A percentile compares a stretch with the other conserved stretches of the same genome.
Evolutionary conservation across 2,113 vertebrate genomes (phyloP).

Genomic region (Corynorhinus townsendii): DNA sequence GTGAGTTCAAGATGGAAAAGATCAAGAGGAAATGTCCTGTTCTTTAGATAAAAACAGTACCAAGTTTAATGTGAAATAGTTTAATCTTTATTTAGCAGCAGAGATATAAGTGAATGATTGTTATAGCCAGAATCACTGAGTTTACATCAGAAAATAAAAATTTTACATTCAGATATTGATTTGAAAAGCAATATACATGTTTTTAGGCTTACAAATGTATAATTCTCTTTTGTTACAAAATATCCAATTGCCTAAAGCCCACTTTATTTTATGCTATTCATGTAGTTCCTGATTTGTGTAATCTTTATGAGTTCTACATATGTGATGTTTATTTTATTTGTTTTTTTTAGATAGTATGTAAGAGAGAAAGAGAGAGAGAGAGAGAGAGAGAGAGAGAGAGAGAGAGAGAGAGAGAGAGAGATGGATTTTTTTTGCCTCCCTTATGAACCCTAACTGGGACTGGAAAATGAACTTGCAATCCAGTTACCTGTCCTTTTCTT

Average conservation of each 20-base stretch:
- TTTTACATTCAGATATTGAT: too few species aligned
- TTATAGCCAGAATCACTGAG: not conserved
- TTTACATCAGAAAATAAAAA: not conserved
- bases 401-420: too few species aligned
- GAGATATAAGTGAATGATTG: constrained; percentile 1
- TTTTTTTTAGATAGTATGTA: too few species aligned
- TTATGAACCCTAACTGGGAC: too few species aligned
- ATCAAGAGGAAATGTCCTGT: constrained; percentile 34
- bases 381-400: too few species aligned
- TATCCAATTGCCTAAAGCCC: not conserved
- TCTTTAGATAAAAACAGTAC: not conserved
- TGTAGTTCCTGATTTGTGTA: not conserved
- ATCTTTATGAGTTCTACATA: not conserved
- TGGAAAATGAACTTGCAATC: too few species aligned
- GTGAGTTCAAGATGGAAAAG: constrained; percentile 47
- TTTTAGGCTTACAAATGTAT: too few species aligned
- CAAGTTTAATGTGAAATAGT: not conserved
- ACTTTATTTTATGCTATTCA: not conserved
- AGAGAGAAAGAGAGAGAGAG: too few species aligned
- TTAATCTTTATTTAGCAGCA: constrained; percentile 6
- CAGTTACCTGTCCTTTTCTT: too few species aligned
- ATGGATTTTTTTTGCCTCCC: too few species aligned
- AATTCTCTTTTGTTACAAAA: not conserved
- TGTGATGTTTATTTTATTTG: not conserved
- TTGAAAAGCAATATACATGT: too few species aligned